phyloP scores from a whole-genome alignment of 2,797 vertebrate species.

The Potorous gilbertii region DNA sequence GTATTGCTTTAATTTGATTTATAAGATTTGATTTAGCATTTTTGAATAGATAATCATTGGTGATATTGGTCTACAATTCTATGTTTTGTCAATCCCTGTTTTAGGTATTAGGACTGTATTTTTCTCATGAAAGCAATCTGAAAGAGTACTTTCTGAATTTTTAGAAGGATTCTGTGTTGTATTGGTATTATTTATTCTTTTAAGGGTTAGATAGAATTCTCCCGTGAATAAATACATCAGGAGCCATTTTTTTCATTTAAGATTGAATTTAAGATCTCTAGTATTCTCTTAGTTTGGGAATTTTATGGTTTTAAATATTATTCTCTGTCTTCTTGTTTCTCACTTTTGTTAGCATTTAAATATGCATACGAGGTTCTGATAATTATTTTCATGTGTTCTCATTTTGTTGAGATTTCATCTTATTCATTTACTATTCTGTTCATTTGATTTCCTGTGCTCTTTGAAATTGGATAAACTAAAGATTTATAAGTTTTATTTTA shows the following conservation, averaged over 20 bases:
- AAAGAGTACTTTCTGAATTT: not conserved
- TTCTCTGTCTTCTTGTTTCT: not conserved
- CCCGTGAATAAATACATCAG: not conserved
- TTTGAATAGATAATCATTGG: not conserved
- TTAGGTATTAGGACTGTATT: not conserved
- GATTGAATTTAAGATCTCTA: not conserved
- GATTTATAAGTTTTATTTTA: not conserved
- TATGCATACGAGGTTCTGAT: not conserved
- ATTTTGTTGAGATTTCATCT: not conserved
- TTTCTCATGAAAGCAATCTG: not conserved
- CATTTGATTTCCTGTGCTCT: not conserved
- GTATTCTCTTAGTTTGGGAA: not conserved
- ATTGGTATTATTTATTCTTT: not conserved
- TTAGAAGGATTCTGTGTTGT: not conserved
- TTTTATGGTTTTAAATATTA: not conserved
- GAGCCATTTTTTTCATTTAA: not conserved
- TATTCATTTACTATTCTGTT: not conserved
- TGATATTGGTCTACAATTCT: not conserved
- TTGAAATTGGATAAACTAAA: not conserved
- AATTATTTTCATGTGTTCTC: not conserved
- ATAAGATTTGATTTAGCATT: not conserved
- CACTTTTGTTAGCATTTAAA: not conserved
- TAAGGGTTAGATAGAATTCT: not conserved
- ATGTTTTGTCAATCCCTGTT: not conserved
- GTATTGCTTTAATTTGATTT: not conserved